Percentiles rank a stretch among this genome's conserved stretches.
These are phyloP conservation scores for Atta texana DNA, from an alignment of 1,140 invertebrate genomes.

Conservation along the genomic window DNA sequence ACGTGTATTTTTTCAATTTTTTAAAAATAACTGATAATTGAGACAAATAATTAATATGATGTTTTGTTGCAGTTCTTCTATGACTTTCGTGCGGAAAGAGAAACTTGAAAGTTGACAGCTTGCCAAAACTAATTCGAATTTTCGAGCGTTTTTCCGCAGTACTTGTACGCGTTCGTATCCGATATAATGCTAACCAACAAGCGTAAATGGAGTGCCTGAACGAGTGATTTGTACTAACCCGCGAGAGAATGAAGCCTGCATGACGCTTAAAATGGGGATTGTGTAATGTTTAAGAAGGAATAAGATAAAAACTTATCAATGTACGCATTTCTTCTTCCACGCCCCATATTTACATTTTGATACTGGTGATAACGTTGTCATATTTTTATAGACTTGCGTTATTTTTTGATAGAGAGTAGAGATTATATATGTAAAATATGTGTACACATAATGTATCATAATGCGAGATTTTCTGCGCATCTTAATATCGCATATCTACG, in stretches of 20 bases:
- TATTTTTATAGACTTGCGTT: conserved; percentile 84
- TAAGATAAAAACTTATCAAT: conserved; percentile 55
- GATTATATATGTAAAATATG: conserved; percentile 73
- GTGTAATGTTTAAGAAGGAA: conserved; percentile 42
- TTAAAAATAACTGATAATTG: conserved; percentile 19
- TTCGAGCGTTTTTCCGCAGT: conserved; percentile 70
- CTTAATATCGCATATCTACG: conserved; percentile 30
- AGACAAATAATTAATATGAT: background rate
- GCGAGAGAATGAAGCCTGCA: conserved; percentile 67
- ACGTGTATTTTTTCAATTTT: conserved; percentile 6
- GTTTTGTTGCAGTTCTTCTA: conserved; percentile 83
- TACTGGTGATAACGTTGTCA: conserved; percentile 79
- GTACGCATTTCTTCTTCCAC: conserved; percentile 77
- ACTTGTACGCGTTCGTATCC: conserved; percentile 71
- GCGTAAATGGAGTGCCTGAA: conserved; percentile 84
- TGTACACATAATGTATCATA: conserved; percentile 77
- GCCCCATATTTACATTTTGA: conserved; percentile 79
- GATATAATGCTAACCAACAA: conserved; percentile 82
- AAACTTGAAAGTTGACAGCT: conserved; percentile 81
- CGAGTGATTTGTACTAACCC: conserved; percentile 80
- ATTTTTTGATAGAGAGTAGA: conserved; percentile 80
- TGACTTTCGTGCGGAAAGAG: conserved; percentile 85
- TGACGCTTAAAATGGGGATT: conserved; percentile 61
- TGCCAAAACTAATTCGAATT: conserved; percentile 81
- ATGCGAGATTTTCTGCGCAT: conserved; percentile 73